Conservation (phyloP, 2,797 vertebrate species). For the Hydrophis major region DNA sequence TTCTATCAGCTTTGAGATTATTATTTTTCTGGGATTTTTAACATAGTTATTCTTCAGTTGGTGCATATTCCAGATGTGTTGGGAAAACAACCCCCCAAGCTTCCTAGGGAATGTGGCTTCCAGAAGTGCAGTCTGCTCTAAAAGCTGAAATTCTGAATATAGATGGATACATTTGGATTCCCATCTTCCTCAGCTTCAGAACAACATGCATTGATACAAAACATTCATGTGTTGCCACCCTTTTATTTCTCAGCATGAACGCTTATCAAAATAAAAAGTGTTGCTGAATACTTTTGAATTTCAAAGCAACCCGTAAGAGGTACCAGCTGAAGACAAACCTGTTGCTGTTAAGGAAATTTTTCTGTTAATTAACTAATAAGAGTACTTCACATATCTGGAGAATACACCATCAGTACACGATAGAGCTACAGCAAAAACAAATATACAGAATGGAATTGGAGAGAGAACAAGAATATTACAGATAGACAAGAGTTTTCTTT, state of each 20-base stretch:
- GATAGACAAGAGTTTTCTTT: background rate
- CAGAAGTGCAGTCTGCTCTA: background rate
- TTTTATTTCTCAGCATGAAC: background rate
- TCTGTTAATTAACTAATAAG: background rate
- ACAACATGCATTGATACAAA: background rate
- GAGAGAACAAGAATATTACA: background rate
- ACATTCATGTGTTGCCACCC: background rate
- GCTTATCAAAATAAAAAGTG: background rate
- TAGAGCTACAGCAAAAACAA: background rate
- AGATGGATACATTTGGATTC: background rate
- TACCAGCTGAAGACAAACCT: background rate
- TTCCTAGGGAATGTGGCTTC: background rate
- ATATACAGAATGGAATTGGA: background rate
- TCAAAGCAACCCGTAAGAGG: background rate
- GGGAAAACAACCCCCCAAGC: background rate
- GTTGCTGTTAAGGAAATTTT: background rate
- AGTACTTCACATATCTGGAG: background rate
- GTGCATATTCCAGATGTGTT: background rate
- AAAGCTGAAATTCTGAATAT: background rate
- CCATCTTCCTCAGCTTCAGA: background rate
- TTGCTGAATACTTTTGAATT: background rate
- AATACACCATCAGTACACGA: background rate
- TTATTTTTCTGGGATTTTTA: background rate
- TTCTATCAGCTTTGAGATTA: background rate
- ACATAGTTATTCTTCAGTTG: background rate